Evolutionary conservation across 2,888 invertebrate species (phyloP).

Genomic region (Lithophane leautieri): DNA sequence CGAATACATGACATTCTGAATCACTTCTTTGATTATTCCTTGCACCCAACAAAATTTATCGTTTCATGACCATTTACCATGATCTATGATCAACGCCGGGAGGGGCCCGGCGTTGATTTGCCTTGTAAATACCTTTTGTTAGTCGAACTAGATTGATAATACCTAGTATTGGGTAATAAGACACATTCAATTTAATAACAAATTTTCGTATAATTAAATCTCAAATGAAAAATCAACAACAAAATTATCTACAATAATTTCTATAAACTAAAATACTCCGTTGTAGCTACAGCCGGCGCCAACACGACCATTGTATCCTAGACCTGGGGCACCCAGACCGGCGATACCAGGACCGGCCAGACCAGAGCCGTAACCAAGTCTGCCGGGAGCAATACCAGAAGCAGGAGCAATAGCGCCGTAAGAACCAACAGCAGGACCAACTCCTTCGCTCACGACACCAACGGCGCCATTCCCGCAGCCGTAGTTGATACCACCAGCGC

Average conservation of each 20-base stretch:
- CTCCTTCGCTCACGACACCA: constrained; percentile 57
- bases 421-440: constrained; percentile 29
- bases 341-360: constrained; percentile 21
- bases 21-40: too few species aligned
- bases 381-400: constrained; percentile 24
- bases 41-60: too few species aligned
- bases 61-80: too few species aligned
- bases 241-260: constrained; percentile 1
- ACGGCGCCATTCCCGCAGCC: constrained; percentile 52
- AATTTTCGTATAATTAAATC: constrained; percentile 47
- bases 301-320: constrained; percentile 23
- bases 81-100: too few species aligned
- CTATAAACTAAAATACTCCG: constrained; percentile 17
- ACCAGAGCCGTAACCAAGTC: constrained; percentile 36
- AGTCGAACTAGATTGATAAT: too few species aligned
- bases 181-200: not conserved
- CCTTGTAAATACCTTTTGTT: too few species aligned
- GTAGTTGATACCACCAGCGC: constrained; percentile 68
- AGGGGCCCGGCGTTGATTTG: too few species aligned
- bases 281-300: constrained; percentile 38
- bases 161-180: not conserved
- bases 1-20: too few species aligned
- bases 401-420: constrained; percentile 29
- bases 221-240: constrained; percentile 39
- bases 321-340: constrained; percentile 10